phyloP scores from a whole-genome alignment of 2,888 invertebrate genomes.

The Selenia dentaria region DNA sequence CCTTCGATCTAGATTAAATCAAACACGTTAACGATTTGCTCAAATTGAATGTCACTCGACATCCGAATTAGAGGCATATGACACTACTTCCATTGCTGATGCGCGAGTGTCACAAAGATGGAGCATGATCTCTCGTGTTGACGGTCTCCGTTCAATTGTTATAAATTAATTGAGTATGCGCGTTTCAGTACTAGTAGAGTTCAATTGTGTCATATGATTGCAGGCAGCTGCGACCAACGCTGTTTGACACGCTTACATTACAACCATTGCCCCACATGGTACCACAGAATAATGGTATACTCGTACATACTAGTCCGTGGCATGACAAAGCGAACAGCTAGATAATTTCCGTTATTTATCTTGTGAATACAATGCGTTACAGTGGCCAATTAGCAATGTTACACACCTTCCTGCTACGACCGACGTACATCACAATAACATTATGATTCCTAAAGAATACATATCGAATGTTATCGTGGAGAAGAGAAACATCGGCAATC shows the following conservation, averaged over 20 bases:
- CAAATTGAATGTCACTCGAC: constrained; percentile 22
- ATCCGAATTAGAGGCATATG: constrained; percentile 15
- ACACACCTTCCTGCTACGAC: constrained; percentile 7
- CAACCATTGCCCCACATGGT: neutral
- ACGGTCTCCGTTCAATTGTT: constrained; percentile 56
- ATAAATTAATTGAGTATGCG: constrained; percentile 65
- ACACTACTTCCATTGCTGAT: constrained; percentile 18
- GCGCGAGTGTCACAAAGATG: constrained; percentile 1
- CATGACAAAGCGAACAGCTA: too few relatives aligned
- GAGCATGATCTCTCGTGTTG: constrained; percentile 28
- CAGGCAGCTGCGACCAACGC: constrained; percentile 24
- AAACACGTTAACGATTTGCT: constrained; percentile 22
- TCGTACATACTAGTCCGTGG: too few relatives aligned
- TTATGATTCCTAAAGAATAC: constrained; percentile 24
- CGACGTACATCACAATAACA: constrained; percentile 11
- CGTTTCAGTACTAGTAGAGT: constrained; percentile 51
- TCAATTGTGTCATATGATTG: constrained; percentile 32
- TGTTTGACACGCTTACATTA: neutral
- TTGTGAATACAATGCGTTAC: neutral
- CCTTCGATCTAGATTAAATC: constrained; percentile 7
- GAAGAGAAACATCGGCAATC: constrained; percentile 28
- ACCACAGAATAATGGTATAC: neutral
- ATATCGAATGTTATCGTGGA: constrained; percentile 30
- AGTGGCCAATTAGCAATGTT: constrained; percentile 1
- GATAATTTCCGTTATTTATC: too few relatives aligned